Conservation (phyloP, 2,797 vertebrate species). For the Pelobates cultripes region DNA sequence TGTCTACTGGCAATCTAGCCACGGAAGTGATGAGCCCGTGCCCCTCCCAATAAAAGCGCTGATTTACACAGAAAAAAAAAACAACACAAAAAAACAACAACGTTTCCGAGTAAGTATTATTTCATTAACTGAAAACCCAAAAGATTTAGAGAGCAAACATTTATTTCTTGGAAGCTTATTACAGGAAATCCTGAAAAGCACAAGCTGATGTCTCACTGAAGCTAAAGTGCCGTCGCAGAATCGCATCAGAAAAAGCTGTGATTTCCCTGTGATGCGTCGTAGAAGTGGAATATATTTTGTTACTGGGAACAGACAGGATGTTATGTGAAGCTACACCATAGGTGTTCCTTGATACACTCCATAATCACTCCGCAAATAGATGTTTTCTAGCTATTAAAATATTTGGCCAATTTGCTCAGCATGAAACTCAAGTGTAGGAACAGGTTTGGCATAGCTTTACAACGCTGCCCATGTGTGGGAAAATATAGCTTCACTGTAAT, state of each 20-base stretch:
- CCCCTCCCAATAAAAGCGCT: no score
- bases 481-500: no score
- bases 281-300: not conserved
- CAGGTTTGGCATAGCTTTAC: conserved; percentile 62
- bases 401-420: not conserved
- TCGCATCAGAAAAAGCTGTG: not conserved
- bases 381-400: conserved; percentile 8
- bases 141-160: not conserved
- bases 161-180: not conserved
- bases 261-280: not conserved
- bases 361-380: conserved; percentile 5
- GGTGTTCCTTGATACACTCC: conserved; percentile 7
- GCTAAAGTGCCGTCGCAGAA: not conserved
- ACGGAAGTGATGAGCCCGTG: no score
- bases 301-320: not conserved
- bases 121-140: not conserved
- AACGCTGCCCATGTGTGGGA: conserved; percentile 7
- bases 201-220: not conserved
- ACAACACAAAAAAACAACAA: no score
- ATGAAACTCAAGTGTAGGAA: conserved; percentile 1
- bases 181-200: not conserved
- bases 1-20: no score
- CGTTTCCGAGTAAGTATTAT: no score
- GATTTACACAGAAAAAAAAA: no score
- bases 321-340: not conserved